phyloP scores from a whole-genome alignment of 2,888 invertebrate genomes.

The Salticus scenicus region DNA sequence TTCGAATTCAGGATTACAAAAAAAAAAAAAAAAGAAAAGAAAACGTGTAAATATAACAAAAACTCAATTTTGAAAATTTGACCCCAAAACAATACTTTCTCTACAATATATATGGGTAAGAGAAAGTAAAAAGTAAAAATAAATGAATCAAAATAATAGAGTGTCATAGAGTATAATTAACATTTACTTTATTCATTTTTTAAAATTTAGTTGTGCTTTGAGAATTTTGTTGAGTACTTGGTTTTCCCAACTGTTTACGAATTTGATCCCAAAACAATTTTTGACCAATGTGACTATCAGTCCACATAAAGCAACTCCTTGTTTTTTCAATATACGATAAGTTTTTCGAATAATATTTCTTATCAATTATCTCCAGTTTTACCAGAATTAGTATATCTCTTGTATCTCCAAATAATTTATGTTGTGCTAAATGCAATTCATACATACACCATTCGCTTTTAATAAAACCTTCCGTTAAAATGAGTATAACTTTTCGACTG shows the following conservation, averaged over 20 bases:
- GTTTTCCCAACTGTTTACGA: constrained; percentile 9
- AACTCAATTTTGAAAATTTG: too few species aligned
- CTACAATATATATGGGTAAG: too few species aligned
- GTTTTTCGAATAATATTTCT: constrained; percentile 80
- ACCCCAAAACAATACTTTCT: too few species aligned
- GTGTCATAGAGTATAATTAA: too few species aligned
- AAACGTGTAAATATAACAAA: too few species aligned
- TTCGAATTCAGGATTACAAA: too few species aligned
- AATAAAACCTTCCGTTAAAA: constrained; percentile 81
- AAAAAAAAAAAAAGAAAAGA: too few species aligned
- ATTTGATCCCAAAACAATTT: constrained; percentile 74
- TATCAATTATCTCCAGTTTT: constrained; percentile 81
- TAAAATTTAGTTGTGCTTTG: not conserved
- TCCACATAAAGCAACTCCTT: constrained; percentile 83
- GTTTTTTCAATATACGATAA: constrained; percentile 82
- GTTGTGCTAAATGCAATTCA: constrained; percentile 83
- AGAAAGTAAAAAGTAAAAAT: too few species aligned
- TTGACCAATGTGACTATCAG: constrained; percentile 72
- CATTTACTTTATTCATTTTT: too few species aligned
- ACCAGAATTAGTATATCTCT: constrained; percentile 82
- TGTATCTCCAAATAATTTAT: constrained; percentile 75
- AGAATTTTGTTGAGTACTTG: not conserved
- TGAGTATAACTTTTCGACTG: constrained; percentile 81
- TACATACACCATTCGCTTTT: constrained; percentile 85
- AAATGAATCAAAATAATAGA: too few species aligned